Evolutionary conservation across 2,113 vertebrate genomes (phyloP), one percentile per base, ranked within the genome.

Genomic region (Dicerorhinus sumatrensis): DNA sequence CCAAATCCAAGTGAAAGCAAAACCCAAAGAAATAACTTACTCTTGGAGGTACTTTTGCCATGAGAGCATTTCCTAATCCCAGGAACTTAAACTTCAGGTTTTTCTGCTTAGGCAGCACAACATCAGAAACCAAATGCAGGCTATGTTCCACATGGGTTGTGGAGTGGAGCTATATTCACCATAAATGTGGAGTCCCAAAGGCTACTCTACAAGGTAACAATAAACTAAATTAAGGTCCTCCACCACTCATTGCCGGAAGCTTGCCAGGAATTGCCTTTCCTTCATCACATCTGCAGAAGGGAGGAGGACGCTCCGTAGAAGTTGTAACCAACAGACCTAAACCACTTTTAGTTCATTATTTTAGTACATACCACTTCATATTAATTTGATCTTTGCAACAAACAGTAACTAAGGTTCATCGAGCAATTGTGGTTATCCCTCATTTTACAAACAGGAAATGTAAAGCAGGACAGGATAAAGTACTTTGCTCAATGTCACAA

Each of bases 341-440:
- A 79, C 63, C 54, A 27, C 18, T 95, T 91, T 16, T 33, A 48
- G 62, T 54, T 83, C 69, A 88, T 36, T 54, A 82, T 33, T 83
- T 91, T 77, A 76, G 25, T 72, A 73, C 14, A 46, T 62, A 39
- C 6, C 1, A 27, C 3, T 23, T 76, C 33, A 42, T 72, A 58
- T 65, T 96, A 27, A 94, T 76, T 79, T 48, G 2, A 97, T 39
- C 77, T 91, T 76, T 65, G 4, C 14, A 88, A 77, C 10, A 88
- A 91, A 25, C 8, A 83, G 31, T 54, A 96, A 76, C 18, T 60
- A n/a, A 67, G 1, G 27, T 46, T 91, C 63, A 73, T 23, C 16
- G 9, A 89, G 25, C 6, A n/a, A 29, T 54, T 72, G 18, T 54
- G 8, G n/a, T 73, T 81, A 92, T 18, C 60, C 31, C 25, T 67